phyloP scores from a whole-genome alignment of 2,113 vertebrate species.

The Noturus placidus region DNA sequence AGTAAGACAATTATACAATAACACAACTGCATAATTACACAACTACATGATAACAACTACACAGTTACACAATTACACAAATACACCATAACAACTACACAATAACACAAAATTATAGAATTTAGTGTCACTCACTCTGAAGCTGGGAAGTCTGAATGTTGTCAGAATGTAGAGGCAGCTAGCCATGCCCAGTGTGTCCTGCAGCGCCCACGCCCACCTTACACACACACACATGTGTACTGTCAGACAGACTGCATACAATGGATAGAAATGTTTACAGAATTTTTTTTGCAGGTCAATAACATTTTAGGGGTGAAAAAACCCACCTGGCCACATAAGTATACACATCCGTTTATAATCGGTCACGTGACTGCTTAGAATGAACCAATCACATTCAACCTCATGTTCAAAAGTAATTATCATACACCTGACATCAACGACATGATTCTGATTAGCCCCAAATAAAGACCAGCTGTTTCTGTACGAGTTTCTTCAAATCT shows the following conservation, averaged over 20 bases:
- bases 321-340: not conserved
- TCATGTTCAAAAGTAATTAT: not conserved
- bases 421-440: too few species aligned
- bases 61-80: not conserved
- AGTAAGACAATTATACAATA: not conserved
- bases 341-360: not conserved
- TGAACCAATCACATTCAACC: too few species aligned
- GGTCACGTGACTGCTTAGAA: too few species aligned
- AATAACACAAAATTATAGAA: not conserved
- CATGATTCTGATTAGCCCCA: too few species aligned
- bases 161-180: slow-evolving; percentile 96
- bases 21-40: not conserved
- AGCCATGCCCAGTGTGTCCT: slow-evolving; percentile 89
- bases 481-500: too few species aligned
- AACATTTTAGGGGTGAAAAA: not conserved
- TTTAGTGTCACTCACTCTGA: slow-evolving; percentile 78
- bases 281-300: too few species aligned
- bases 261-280: not conserved
- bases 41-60: not conserved
- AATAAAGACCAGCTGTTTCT: too few species aligned
- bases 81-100: not conserved
- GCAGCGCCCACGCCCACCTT: slow-evolving; percentile 96
- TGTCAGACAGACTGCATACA: not conserved
- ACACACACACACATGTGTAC: slow-evolving; percentile 1
- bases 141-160: slow-evolving; percentile 90